Percentiles rank a stretch among this genome's conserved stretches.
These are phyloP conservation scores for Ruditapes philippinarum DNA, from an alignment of 1,140 invertebrate genomes.

Conservation along the genomic window DNA sequence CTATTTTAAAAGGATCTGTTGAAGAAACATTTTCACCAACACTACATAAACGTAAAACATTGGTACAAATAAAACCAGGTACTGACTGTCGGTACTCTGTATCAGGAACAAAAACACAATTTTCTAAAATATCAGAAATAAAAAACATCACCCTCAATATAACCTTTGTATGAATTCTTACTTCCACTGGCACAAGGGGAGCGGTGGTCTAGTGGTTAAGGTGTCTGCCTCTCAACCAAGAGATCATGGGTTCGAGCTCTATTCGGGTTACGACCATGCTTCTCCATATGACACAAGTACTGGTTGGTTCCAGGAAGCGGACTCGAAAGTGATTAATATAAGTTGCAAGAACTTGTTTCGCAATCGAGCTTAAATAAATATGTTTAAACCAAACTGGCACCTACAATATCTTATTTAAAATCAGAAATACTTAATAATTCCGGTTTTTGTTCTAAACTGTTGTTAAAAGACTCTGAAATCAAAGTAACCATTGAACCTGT, in stretches of 20 bases:
- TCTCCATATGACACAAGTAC: too few species aligned
- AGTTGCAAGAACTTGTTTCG: too few species aligned
- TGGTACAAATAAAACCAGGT: background rate
- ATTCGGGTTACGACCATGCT: too few species aligned
- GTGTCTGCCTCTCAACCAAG: too few species aligned
- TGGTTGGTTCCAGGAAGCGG: too few species aligned
- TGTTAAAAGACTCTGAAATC: background rate
- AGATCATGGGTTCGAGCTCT: too few species aligned
- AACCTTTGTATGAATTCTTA: background rate
- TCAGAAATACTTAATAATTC: too few species aligned
- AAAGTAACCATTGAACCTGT: slow-evolving; percentile 1
- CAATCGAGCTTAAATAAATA: too few species aligned
- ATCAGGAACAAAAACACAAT: slow-evolving; percentile 6
- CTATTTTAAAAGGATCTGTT: background rate
- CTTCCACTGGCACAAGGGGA: background rate
- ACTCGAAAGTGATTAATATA: too few species aligned
- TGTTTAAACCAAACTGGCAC: too few species aligned
- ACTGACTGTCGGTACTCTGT: background rate
- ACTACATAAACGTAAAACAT: background rate
- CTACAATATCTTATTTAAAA: too few species aligned
- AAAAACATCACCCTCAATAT: background rate
- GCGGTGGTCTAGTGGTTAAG: too few species aligned
- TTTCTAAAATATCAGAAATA: background rate
- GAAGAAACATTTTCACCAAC: background rate
- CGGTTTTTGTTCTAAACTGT: background rate